Percentiles rank a stretch among this genome's conserved stretches.
Evolutionary conservation across 2,888 invertebrate genomes (phyloP).

Genomic region (Phyto melanocephala): DNA sequence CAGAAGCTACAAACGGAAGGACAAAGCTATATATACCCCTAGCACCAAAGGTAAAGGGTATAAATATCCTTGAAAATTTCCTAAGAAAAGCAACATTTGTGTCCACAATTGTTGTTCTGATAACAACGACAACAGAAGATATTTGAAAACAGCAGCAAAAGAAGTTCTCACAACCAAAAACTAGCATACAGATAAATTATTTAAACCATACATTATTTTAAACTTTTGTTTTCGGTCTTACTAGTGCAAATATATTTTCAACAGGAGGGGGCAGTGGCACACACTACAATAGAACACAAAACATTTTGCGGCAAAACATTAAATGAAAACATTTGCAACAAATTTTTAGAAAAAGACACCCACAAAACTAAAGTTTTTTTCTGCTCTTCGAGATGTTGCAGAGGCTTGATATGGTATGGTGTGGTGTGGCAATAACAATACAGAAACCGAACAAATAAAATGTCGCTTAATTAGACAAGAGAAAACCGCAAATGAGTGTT

Average conservation of each 20-base stretch:
- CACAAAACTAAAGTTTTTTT: constrained; percentile 37
- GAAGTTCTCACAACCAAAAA: constrained; percentile 48
- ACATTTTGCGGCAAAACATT: constrained; percentile 57
- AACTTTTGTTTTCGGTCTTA: constrained; percentile 19
- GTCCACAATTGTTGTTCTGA: constrained; percentile 38
- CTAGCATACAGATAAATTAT: constrained; percentile 60
- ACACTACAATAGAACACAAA: constrained; percentile 1
- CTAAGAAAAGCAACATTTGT: constrained; percentile 41
- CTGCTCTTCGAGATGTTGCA: too few species aligned
- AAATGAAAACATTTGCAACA: constrained; percentile 60
- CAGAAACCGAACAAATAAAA: constrained; percentile 66
- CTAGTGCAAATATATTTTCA: constrained; percentile 19
- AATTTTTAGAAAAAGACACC: constrained; percentile 44
- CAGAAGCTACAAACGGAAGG: too few species aligned
- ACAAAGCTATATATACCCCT: too few species aligned
- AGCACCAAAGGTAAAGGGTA: too few species aligned
- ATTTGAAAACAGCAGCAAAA: neutral
- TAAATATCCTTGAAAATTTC: constrained; percentile 37
- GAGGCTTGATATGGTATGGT: neutral
- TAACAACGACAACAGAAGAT: neutral
- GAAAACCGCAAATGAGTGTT: constrained; percentile 73
- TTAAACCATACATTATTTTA: constrained; percentile 62
- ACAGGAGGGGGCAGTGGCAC: neutral
- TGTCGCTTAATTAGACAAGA: constrained; percentile 78
- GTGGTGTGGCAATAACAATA: constrained; percentile 27